Evolutionary conservation across 2,797 vertebrate species (phyloP), one percentile per base, ranked within the genome.

Genomic region (Clarias pachynema): DNA sequence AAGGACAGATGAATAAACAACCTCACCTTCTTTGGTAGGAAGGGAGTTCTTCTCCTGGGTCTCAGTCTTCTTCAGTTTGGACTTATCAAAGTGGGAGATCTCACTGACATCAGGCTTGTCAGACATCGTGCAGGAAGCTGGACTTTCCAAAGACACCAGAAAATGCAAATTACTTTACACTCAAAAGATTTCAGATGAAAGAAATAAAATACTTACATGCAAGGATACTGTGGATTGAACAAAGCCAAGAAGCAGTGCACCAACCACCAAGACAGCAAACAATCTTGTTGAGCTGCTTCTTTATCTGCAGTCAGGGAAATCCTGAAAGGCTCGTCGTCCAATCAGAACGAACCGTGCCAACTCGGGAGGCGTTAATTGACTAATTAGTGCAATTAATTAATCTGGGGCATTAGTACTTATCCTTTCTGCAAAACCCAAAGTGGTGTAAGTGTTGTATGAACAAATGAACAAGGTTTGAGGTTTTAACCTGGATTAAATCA

Each of bases 31-130:
- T 89, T 95, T 94, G 15, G 95, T 95, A 6, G 95, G 94, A 57
- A 96, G 93, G 0, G 93, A 92, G 81, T 95, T 95, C 90, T 96
- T 96, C 92, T 95, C 95, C 84, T 95, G 79, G 2, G 95, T 96
- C 69, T 91, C 94, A 0, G 93, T 96, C 86, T 96, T 96, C 86
- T 95, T 96, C 88, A 96, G 91, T 85, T 94, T 95, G 81, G 89
- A 92, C 83, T 91, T 95, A 89, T 96, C 95, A 89, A 96, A 96
- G 59, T 94, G 93, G 84, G 94, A 91, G 66, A 96, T 93, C 91
- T 95, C 94, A 0, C 91, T 95, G 18, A 96, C 90, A 20, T 96
- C 92, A 18, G 94, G 95, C 24, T 95, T 95, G 91, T 96, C 94
- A 72, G 91, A 92, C 95, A 95, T 95, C 22, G 34, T 86, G 8